phyloP scores from a whole-genome alignment of 2,888 invertebrate genomes.

The Aquatica leii region DNA sequence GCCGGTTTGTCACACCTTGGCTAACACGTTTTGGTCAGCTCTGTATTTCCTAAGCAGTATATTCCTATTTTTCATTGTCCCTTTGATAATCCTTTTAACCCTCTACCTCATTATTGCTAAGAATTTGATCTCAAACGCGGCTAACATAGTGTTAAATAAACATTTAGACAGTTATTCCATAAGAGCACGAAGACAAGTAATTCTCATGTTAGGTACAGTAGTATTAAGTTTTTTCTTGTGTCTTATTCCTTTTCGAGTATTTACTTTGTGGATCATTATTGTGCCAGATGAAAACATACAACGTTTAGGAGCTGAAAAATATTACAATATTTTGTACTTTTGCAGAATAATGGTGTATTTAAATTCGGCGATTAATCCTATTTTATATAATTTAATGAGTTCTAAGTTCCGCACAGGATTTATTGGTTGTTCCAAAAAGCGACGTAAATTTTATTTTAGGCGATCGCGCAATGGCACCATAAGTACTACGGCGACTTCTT shows the following conservation, averaged over 20 bases:
- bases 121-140: slow-evolving; percentile 76
- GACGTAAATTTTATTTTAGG: slow-evolving; percentile 62
- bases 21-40: slow-evolving; percentile 78
- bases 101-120: slow-evolving; percentile 86
- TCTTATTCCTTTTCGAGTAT: slow-evolving; percentile 83
- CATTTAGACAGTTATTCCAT: slow-evolving; percentile 75
- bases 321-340: slow-evolving; percentile 84
- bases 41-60: slow-evolving; percentile 82
- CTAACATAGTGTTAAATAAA: slow-evolving; percentile 74
- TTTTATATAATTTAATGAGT: slow-evolving; percentile 92
- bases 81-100: slow-evolving; percentile 78
- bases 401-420: slow-evolving; percentile 89
- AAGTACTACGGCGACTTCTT: slow-evolving; percentile 66
- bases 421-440: slow-evolving; percentile 70
- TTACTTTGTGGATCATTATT: slow-evolving; percentile 84
- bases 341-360: slow-evolving; percentile 87
- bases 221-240: slow-evolving; percentile 89
- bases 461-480: slow-evolving; percentile 63
- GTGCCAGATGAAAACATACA: slow-evolving; percentile 74
- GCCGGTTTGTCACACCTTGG: slow-evolving; percentile 81
- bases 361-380: slow-evolving; percentile 90
- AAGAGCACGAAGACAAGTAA: slow-evolving; percentile 82
- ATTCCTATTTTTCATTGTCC: slow-evolving; percentile 81
- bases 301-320: slow-evolving; percentile 77
- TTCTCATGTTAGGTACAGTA: slow-evolving; percentile 86